Conservation (phyloP, 2,113 vertebrate genomes). For the Dipodomys merriami region DNA sequence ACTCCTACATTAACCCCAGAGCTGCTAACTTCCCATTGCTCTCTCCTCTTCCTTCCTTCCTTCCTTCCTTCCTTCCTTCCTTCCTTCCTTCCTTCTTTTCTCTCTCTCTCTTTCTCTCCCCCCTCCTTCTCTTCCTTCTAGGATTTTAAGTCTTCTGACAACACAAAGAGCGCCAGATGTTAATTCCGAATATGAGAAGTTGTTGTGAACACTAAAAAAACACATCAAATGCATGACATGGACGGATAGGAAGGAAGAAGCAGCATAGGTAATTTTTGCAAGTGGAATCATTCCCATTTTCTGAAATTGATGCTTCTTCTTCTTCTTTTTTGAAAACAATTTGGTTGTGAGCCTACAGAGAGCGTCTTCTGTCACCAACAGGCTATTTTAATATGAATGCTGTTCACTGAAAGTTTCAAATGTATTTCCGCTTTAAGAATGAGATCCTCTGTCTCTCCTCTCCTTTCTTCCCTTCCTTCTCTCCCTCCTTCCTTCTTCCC, state of each 20-base stretch:
- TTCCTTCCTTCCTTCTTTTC: no score
- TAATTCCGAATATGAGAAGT: constrained; percentile 40
- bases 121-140: constrained; percentile 35
- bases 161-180: constrained; percentile 55
- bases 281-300: constrained; percentile 65
- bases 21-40: constrained; percentile 70
- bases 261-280: constrained; percentile 70
- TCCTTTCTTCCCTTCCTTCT: background rate
- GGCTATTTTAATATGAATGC: constrained; percentile 67
- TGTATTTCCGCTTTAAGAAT: constrained; percentile 33
- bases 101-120: no score
- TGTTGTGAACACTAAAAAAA: constrained; percentile 50
- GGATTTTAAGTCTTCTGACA: constrained; percentile 50
- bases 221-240: background rate
- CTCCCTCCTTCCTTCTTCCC: no score
- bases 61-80: no score
- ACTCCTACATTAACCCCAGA: constrained; percentile 82
- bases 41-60: no score
- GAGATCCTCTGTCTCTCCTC: constrained; percentile 25
- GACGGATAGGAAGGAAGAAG: constrained; percentile 60
- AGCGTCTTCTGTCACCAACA: constrained; percentile 79
- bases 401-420: constrained; percentile 73
- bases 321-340: background rate
- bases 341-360: constrained; percentile 59
- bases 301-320: constrained; percentile 42